These are phyloP conservation scores for Gorsachius goisagi DNA, from an alignment of 2,113 vertebrate species.

Conservation along the genomic window DNA sequence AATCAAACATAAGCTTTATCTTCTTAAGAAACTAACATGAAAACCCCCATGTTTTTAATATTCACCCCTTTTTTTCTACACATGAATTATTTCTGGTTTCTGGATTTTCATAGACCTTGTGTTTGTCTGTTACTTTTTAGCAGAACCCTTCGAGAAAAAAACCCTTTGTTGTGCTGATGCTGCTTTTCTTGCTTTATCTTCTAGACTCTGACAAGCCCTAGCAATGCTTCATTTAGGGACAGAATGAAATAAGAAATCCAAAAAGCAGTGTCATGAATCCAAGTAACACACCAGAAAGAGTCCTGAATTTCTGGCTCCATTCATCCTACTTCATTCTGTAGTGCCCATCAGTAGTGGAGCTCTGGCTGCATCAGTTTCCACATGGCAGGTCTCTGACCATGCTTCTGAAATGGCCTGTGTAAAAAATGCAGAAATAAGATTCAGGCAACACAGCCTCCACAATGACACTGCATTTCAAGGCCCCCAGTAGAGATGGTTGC, in stretches of 20 bases:
- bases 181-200: background rate
- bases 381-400: background rate
- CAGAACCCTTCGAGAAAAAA: background rate
- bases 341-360: background rate
- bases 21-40: background rate
- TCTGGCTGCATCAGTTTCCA: background rate
- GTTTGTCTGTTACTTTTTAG: background rate
- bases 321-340: background rate
- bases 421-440: background rate
- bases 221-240: background rate
- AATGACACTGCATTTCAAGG: fast-evolving
- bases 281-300: background rate
- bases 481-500: background rate
- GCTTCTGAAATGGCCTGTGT: background rate
- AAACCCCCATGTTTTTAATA: background rate
- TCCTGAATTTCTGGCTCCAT: background rate
- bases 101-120: background rate
- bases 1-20: background rate
- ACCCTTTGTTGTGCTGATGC: background rate
- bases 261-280: background rate
- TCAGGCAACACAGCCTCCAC: background rate
- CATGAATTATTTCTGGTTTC: background rate
- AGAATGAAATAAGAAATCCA: background rate
- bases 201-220: background rate
- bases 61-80: background rate